Evolutionary conservation across 2,113 vertebrate genomes (phyloP).

Genomic region (Catharus fuscescens): DNA sequence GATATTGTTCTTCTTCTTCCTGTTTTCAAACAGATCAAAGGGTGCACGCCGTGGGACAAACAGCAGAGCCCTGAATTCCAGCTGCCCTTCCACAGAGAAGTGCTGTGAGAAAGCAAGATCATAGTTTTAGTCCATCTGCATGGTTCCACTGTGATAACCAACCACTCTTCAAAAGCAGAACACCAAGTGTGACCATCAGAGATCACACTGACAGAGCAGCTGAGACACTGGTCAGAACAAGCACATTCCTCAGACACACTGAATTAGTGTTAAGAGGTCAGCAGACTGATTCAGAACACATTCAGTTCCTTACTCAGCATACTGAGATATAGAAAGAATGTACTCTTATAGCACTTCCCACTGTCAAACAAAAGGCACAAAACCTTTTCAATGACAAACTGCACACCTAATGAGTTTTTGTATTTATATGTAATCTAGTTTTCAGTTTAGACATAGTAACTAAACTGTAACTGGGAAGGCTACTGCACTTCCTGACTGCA

Average conservation of each 20-base stretch:
- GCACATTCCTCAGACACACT: fast-evolving
- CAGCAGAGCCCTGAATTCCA: conserved; percentile 93
- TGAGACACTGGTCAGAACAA: fast-evolving
- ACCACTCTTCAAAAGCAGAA: fast-evolving
- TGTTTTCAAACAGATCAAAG: conserved; percentile 94
- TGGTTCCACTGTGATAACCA: fast-evolving
- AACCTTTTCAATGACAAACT: fast-evolving
- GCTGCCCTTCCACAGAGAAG: conserved; percentile 96
- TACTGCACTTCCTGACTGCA: fast-evolving
- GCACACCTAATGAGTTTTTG: fast-evolving
- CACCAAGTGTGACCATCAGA: fast-evolving
- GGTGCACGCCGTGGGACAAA: conserved; percentile 92
- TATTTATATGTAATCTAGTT: fast-evolving
- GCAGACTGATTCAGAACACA: fast-evolving
- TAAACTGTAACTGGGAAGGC: fast-evolving
- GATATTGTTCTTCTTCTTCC: conserved; percentile 96
- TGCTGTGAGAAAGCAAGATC: conserved; percentile 71
- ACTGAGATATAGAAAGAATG: fast-evolving
- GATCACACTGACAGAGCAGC: fast-evolving
- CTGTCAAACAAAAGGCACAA: background rate
- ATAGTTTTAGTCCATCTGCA: fast-evolving
- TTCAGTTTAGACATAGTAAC: fast-evolving
- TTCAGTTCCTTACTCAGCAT: fast-evolving
- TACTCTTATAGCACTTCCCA: fast-evolving
- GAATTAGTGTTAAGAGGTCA: fast-evolving